These are phyloP conservation scores for Pogoniulus pusillus DNA, from an alignment of 2,797 vertebrate genomes.

Conservation along the genomic window DNA sequence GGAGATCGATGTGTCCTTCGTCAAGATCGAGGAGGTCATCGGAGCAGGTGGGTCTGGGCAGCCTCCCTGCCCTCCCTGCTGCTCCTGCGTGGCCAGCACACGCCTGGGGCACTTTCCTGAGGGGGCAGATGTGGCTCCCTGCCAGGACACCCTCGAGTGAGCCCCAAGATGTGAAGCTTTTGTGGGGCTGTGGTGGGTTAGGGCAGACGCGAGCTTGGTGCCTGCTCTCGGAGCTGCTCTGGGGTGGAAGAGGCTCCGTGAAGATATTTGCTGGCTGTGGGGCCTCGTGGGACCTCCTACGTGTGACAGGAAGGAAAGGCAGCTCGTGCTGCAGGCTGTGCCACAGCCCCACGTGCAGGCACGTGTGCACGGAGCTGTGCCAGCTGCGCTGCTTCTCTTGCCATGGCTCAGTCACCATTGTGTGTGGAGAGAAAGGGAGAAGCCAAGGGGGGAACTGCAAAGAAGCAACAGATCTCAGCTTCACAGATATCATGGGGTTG, in stretches of 20 bases:
- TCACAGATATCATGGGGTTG: no score
- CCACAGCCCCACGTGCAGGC: slow-evolving; percentile 3
- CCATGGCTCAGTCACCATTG: not conserved
- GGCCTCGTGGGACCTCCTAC: not conserved
- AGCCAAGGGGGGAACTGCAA: not conserved
- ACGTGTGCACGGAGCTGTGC: not conserved
- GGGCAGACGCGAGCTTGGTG: rapidly evolving
- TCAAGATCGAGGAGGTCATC: slow-evolving; percentile 99
- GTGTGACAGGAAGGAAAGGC: not conserved
- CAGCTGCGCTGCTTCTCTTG: not conserved
- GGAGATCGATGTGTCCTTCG: slow-evolving; percentile 98
- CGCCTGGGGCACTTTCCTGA: not conserved
- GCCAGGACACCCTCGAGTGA: not conserved
- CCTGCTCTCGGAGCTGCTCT: not conserved
- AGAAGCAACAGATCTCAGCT: not conserved
- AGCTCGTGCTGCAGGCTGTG: not conserved
- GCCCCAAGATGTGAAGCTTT: not conserved
- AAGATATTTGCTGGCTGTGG: not conserved
- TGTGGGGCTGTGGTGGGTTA: not conserved
- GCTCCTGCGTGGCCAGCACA: not conserved
- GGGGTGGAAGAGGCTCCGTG: not conserved
- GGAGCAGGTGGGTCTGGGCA: slow-evolving; percentile 88
- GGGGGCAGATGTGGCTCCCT: rapidly evolving
- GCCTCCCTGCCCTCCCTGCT: not conserved
- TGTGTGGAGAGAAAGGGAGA: not conserved